Evolutionary conservation across 2,888 invertebrate genomes (phyloP), one percentile per base, ranked within the genome.

Genomic region (Endomychus coccineus): DNA sequence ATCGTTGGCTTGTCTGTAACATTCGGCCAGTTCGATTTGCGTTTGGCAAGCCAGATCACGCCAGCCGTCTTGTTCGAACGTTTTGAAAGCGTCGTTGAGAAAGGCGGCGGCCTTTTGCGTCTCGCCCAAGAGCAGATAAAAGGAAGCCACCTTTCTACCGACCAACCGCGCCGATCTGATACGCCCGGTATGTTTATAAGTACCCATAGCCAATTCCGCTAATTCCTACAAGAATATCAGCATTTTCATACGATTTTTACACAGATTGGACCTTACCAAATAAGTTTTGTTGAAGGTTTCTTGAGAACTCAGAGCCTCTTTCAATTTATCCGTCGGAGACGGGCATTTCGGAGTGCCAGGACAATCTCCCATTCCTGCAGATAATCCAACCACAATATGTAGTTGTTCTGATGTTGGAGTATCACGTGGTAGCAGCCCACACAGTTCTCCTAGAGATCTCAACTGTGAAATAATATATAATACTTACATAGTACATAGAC

Each of bases 131-230:
- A 83, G 82, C 50, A 88, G 80, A 64, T 96, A 95, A 62, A 95
- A 94, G 15, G 83, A 77, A 0, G 95, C 92, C 30, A 96, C 67
- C 54, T 95, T 88, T 22, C 84, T 75, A 0, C 95, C 95, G 37
- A 95, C 87, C 28, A 86, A 73, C 24, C 91, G 77, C 0, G 95
- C 94, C 34, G 86, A 91, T 48, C 90, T 74, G 50, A 79, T 69
- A 4, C 73, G 64, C 6, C 71, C 83, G 44, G 95, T 91, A 67
- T 95, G 94, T 58, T 96, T 96, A 59, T 89, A 95, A 0, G 94
- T 95, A 33, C 94, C 91, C 78, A 95, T 92, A 1, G 95, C 91
- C 44, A 95, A 66, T 62, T 96, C 96, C 0, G 92, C 89, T 40
- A 95, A 66, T 65, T 95, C 95, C 71, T 78, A 45, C 27, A 51